phyloP scores from a whole-genome alignment of 2,888 invertebrate species.

The Limnephilus rhombicus region DNA sequence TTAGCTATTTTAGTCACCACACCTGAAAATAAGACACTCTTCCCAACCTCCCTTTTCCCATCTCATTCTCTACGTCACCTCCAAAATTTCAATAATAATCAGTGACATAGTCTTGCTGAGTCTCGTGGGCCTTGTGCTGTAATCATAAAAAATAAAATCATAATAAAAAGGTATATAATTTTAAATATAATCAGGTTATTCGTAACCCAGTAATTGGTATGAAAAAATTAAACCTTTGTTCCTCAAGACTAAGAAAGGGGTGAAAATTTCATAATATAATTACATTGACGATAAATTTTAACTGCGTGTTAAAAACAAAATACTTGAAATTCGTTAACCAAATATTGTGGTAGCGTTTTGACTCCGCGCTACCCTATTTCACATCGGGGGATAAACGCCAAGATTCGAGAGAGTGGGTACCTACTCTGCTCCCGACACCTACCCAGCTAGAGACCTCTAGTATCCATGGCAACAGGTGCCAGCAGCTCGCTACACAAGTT shows the following conservation, averaged over 20 bases:
- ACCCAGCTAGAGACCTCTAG: neutral
- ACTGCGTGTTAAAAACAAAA: neutral
- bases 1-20: too few relatives aligned
- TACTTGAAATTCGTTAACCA: neutral
- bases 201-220: too few relatives aligned
- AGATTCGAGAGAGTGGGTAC: neutral
- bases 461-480: constrained; percentile 54
- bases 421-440: neutral
- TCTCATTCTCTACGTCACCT: too few relatives aligned
- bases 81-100: too few relatives aligned
- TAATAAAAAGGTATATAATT: too few relatives aligned
- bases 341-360: neutral
- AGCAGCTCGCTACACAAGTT: constrained; percentile 41
- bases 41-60: too few relatives aligned
- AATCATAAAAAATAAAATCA: too few relatives aligned
- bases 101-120: too few relatives aligned
- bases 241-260: neutral
- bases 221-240: neutral
- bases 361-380: neutral
- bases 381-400: neutral
- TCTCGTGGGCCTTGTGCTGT: too few relatives aligned
- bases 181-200: too few relatives aligned
- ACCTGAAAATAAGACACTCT: too few relatives aligned
- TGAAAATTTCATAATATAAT: neutral
- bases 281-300: neutral